Percentiles rank a stretch among this genome's conserved stretches.
Conservation (phyloP, 2,113 vertebrate species). For the Ptilorrhoa leucosticta region DNA sequence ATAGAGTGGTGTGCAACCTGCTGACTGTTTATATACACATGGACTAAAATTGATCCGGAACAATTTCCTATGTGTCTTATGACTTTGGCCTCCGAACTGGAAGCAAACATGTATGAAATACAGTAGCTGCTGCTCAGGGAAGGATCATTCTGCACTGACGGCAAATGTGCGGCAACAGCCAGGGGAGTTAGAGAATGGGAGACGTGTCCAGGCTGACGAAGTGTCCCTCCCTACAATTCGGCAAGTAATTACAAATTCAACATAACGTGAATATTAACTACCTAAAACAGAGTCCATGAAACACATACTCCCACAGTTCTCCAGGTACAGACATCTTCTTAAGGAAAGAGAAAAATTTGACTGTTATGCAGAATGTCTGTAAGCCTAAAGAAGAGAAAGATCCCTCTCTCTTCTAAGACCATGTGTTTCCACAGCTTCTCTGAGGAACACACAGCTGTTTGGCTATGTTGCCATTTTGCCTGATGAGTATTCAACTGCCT, state of each 20-base stretch:
- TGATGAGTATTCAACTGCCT: background rate
- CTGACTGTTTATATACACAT: background rate
- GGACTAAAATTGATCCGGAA: background rate
- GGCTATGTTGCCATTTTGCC: background rate
- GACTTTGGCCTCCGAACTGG: background rate
- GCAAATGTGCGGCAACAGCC: background rate
- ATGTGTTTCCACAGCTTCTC: background rate
- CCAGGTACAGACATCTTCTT: background rate
- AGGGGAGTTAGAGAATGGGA: background rate
- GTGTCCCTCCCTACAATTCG: background rate
- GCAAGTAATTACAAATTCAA: background rate
- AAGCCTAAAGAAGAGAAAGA: background rate
- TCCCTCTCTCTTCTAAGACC: background rate
- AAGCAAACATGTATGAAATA: background rate
- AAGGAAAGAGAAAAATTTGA: background rate
- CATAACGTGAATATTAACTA: background rate
- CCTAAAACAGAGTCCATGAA: background rate
- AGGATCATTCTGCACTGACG: background rate
- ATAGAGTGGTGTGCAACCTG: background rate
- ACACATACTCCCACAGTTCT: background rate
- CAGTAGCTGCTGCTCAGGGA: background rate
- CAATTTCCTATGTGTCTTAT: background rate
- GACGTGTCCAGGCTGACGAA: rapidly evolving
- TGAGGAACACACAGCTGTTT: slow-evolving; percentile 12
- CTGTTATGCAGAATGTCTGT: background rate